A percentile compares a stretch with the other conserved stretches of the same genome.
phyloP scores from a whole-genome alignment of 1,140 invertebrate genomes.

The Lamellibrachia luymesi region DNA sequence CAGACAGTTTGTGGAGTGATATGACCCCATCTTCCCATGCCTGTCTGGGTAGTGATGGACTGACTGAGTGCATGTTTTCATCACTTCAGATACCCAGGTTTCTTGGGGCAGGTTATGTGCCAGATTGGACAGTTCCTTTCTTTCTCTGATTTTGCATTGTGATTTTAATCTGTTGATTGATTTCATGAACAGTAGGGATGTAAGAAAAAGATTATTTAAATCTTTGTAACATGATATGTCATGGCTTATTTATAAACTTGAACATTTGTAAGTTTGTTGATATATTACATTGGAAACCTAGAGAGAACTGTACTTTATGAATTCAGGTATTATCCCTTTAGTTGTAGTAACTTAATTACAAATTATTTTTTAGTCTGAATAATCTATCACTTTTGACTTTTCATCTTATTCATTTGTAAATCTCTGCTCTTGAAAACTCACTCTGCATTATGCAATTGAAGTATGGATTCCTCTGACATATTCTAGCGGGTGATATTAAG shows the following conservation, averaged over 20 bases:
- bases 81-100: not conserved
- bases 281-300: too few species aligned
- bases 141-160: too few species aligned
- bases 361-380: not conserved
- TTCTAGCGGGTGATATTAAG: not conserved
- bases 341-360: not conserved
- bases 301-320: too few species aligned
- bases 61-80: not conserved
- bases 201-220: too few species aligned
- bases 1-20: not conserved
- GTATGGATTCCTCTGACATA: not conserved
- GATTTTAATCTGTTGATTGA: too few species aligned
- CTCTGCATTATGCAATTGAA: not conserved
- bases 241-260: too few species aligned
- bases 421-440: not conserved
- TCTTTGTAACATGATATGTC: too few species aligned
- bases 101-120: too few species aligned
- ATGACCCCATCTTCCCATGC: not conserved
- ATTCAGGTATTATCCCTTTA: not conserved
- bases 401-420: not conserved
- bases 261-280: too few species aligned
- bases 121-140: too few species aligned
- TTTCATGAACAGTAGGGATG: too few species aligned
- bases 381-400: not conserved
- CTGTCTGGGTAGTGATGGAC: not conserved